Conservation (phyloP, 2,113 vertebrate genomes). For the Baryphthengus martii region DNA sequence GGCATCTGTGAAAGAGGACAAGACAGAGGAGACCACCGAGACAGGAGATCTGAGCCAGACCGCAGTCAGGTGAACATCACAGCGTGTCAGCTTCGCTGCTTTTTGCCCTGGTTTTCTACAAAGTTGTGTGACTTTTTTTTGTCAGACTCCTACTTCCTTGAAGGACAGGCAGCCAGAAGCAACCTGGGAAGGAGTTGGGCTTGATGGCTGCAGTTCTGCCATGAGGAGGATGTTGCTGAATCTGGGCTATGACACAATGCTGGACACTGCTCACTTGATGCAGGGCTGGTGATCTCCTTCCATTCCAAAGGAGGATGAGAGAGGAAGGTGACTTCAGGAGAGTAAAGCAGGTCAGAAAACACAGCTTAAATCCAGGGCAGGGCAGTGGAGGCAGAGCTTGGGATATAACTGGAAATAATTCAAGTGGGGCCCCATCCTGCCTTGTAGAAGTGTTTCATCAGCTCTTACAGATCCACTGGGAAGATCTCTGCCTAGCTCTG, state of each 20-base stretch:
- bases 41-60: background rate
- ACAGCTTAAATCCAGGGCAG: rapidly evolving
- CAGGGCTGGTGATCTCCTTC: background rate
- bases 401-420: background rate
- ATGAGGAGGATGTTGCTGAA: background rate
- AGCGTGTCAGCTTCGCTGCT: background rate
- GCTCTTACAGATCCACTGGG: background rate
- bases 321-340: background rate
- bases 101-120: background rate
- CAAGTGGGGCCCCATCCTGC: background rate
- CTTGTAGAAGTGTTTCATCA: background rate
- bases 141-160: background rate
- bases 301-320: background rate
- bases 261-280: background rate
- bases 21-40: background rate
- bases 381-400: background rate
- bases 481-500: background rate
- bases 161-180: background rate
- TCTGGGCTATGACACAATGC: background rate
- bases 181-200: background rate
- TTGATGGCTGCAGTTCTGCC: background rate
- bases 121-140: background rate
- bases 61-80: background rate
- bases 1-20: background rate
- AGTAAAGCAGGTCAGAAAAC: background rate